These are phyloP conservation scores for Troides oblongomaculatus DNA, from an alignment of 2,888 invertebrate species.

Conservation along the genomic window DNA sequence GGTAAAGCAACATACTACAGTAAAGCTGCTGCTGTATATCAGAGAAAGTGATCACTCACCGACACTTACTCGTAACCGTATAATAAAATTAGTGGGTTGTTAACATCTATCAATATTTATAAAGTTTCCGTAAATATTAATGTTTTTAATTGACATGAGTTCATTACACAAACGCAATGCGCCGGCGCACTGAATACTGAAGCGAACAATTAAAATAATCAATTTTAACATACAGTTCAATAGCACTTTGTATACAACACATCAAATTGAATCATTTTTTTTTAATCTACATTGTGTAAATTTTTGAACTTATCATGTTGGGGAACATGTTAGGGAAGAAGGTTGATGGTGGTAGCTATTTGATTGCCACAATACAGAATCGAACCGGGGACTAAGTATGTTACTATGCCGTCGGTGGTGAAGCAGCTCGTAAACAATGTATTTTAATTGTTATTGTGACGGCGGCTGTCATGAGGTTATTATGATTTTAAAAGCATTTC, in stretches of 20 bases:
- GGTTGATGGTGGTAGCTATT: no score
- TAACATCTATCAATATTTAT: no score
- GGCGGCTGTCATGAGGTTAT: conserved; percentile 42
- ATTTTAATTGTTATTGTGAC: conserved; percentile 30
- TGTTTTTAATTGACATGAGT: conserved; percentile 8
- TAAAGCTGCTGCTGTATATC: no score
- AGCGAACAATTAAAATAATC: conserved; percentile 15
- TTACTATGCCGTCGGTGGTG: no score
- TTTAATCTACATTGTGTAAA: no score
- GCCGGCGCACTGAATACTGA: conserved; percentile 13
- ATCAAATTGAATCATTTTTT: no score
- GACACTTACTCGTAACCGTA: no score
- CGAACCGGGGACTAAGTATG: conserved; percentile 8
- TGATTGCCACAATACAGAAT: conserved; percentile 27
- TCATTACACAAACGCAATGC: conserved; percentile 15
- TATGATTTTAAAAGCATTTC: conserved; percentile 48
- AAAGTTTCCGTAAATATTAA: no score
- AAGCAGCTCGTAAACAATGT: conserved; percentile 31
- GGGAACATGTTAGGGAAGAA: no score
- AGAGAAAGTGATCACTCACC: no score
- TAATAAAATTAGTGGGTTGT: no score
- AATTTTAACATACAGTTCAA: conserved; percentile 2
- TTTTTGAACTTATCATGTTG: conserved; percentile 5
- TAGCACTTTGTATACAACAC: background rate
- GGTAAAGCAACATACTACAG: no score